Evolutionary conservation across 2,888 invertebrate genomes (phyloP).

Genomic region (Carpatolechia fugitivella): DNA sequence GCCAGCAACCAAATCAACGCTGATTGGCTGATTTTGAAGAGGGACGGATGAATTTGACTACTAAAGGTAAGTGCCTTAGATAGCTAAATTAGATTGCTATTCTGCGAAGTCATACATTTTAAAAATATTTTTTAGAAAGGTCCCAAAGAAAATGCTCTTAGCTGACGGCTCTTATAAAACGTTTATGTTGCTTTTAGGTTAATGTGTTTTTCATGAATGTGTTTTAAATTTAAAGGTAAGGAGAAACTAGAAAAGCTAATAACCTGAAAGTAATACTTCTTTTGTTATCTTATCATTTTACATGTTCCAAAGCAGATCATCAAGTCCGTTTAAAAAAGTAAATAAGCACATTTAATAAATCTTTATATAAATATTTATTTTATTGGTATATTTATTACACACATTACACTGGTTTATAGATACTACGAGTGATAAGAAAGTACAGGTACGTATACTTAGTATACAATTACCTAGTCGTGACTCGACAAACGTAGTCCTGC

Average conservation of each 20-base stretch:
- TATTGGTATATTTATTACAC: too few species aligned
- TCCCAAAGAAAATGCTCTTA: background rate
- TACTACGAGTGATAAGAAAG: too few species aligned
- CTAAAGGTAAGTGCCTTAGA: slow-evolving; percentile 58
- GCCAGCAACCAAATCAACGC: slow-evolving; percentile 59
- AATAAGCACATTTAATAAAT: too few species aligned
- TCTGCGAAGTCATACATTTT: background rate
- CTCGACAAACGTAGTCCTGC: too few species aligned
- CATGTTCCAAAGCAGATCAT: too few species aligned
- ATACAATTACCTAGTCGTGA: too few species aligned
- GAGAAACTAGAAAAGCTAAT: background rate
- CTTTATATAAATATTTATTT: too few species aligned
- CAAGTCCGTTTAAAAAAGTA: too few species aligned
- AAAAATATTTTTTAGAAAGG: background rate
- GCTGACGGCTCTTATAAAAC: background rate
- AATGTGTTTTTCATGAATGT: background rate
- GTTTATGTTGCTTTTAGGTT: background rate
- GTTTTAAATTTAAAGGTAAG: background rate
- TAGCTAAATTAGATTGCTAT: background rate
- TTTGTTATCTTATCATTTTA: background rate
- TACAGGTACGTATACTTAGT: too few species aligned
- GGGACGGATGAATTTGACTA: slow-evolving; percentile 77
- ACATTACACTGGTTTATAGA: too few species aligned
- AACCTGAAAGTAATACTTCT: background rate
- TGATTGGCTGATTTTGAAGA: slow-evolving; percentile 67